Conservation (phyloP, 2,888 invertebrate species). For the Leptopterna dolabrata region DNA sequence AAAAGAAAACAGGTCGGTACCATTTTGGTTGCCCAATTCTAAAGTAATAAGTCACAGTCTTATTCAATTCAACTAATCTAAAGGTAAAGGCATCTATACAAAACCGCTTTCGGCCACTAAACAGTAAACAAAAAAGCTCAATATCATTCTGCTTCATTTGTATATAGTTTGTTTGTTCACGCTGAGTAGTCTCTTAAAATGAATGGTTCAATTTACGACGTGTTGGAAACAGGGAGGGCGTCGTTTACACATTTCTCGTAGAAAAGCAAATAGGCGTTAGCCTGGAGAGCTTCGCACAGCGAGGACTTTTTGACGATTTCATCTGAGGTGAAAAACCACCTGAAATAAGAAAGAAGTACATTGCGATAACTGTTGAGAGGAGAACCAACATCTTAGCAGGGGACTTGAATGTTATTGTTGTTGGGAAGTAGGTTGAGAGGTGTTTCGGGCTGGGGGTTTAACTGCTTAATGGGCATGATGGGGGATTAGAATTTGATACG, state of each 20-base stretch:
- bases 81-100: not conserved
- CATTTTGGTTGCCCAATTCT: not conserved
- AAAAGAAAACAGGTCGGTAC: not conserved
- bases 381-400: too few relatives aligned
- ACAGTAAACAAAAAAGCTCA: not conserved
- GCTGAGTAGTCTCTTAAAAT: not conserved
- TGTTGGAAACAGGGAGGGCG: not conserved
- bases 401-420: too few relatives aligned
- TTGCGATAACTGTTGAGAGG: too few relatives aligned
- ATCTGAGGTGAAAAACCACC: constrained; percentile 91
- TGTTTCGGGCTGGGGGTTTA: too few relatives aligned
- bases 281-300: constrained; percentile 83
- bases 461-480: too few relatives aligned
- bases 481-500: too few relatives aligned
- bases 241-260: constrained; percentile 74
- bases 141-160: not conserved
- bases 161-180: not conserved
- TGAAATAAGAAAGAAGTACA: constrained; percentile 66
- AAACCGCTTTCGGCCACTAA: not conserved
- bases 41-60: constrained; percentile 17
- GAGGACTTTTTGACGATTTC: constrained; percentile 84
- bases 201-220: not conserved
- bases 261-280: constrained; percentile 92
- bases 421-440: too few relatives aligned
- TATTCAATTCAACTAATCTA: not conserved